A percentile compares a stretch with the other conserved stretches of the same genome.
Conservation (phyloP, 2,888 invertebrate species). For the Caenorhabditis panamensis region DNA sequence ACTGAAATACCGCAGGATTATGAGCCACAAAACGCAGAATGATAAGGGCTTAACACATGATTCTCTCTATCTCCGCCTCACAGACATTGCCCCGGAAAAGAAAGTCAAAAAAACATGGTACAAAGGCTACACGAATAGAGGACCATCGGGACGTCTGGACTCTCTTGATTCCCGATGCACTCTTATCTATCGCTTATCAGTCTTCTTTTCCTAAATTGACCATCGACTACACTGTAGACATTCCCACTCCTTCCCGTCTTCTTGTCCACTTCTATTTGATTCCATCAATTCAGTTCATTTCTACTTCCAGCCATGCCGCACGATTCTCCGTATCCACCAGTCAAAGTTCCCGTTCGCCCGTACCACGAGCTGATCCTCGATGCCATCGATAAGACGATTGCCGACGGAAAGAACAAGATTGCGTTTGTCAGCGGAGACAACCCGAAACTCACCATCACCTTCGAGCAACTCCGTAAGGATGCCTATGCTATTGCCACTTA, state of each 20-base stretch:
- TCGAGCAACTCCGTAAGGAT: slow-evolving; percentile 61
- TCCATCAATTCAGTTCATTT: too few relatives aligned
- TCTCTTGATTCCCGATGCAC: slow-evolving; percentile 13
- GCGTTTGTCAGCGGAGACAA: slow-evolving; percentile 68
- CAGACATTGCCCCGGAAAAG: background rate
- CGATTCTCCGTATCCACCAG: slow-evolving; percentile 67
- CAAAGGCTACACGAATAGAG: slow-evolving; percentile 2
- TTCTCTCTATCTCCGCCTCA: background rate
- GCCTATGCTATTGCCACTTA: slow-evolving; percentile 62
- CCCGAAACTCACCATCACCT: slow-evolving; percentile 41
- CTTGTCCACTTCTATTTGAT: background rate
- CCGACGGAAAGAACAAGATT: slow-evolving; percentile 62
- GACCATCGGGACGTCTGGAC: slow-evolving; percentile 24
- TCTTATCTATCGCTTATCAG: slow-evolving; percentile 35
- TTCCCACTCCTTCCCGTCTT: background rate
- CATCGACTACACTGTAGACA: slow-evolving; percentile 40
- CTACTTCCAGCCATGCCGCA: slow-evolving; percentile 51
- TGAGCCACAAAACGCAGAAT: slow-evolving; percentile 6
- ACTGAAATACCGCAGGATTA: slow-evolving; percentile 30
- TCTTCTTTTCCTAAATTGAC: slow-evolving; percentile 34
- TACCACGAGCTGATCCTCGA: slow-evolving; percentile 65
- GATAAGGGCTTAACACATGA: slow-evolving; percentile 38
- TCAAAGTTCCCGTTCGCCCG: slow-evolving; percentile 59
- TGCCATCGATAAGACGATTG: slow-evolving; percentile 61
- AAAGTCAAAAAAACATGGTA: slow-evolving; percentile 10